phyloP scores from a whole-genome alignment of 37 sponge, comb jelly and placozoan genomes.

The Chondrosia reniformis region DNA sequence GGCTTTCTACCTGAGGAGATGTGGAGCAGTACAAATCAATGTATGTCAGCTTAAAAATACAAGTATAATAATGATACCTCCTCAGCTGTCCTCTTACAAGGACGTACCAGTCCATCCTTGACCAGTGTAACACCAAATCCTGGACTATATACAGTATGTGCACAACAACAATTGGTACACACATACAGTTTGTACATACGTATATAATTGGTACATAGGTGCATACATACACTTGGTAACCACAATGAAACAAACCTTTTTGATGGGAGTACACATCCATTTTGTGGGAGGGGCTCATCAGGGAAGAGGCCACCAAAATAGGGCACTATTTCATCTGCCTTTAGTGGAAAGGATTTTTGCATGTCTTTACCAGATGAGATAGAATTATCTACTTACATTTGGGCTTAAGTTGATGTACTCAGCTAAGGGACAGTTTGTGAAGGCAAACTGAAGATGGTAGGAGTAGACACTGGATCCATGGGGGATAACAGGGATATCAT shows the following conservation, averaged over 20 bases:
- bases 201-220: background rate
- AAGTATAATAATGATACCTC: no score
- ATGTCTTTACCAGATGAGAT: background rate
- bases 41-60: no score
- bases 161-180: background rate
- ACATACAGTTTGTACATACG: no score
- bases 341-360: background rate
- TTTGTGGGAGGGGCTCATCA: slow-evolving; percentile 81
- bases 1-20: no score
- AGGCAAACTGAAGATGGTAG: slow-evolving; percentile 87
- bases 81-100: slow-evolving; percentile 38
- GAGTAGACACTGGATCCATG: slow-evolving; percentile 90
- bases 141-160: slow-evolving; percentile 28
- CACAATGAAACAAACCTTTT: slow-evolving; percentile 36
- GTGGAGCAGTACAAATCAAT: no score
- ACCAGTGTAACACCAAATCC: slow-evolving; percentile 88
- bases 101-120: slow-evolving; percentile 48
- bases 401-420: slow-evolving; percentile 89
- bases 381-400: slow-evolving; percentile 30
- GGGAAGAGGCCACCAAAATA: slow-evolving; percentile 81
- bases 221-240: background rate
- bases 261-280: slow-evolving; percentile 62
- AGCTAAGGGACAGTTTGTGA: slow-evolving; percentile 84
- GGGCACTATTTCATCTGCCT: slow-evolving; percentile 79
- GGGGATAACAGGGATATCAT: slow-evolving; percentile 75